Evolutionary conservation across 2,113 vertebrate genomes (phyloP), one percentile per base, ranked within the genome.

Genomic region (Crotalus tigris): DNA sequence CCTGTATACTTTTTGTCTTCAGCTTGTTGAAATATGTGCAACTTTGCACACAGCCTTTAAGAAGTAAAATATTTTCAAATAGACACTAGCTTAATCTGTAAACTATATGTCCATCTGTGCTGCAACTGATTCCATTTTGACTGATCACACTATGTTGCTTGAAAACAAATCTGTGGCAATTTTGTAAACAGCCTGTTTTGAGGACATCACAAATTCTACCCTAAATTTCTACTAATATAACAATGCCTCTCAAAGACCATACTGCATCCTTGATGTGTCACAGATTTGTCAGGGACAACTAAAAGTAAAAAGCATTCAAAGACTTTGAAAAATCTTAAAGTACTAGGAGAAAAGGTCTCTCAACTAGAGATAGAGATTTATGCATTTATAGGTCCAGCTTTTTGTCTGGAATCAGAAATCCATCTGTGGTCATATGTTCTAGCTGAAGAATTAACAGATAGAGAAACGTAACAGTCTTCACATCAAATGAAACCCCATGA

Each of bases 401-500:
- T n/a, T 88, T 39, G 46, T 44, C n/a, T 44, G 19, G 11, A n/a
- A 33, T 46, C 21, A 39, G n/a, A 75, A 75, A 24, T 55, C 59
- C 19, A 46, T 8, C 12, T 17, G 26, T 54, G n/a, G 51, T 55
- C 49, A 87, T 61, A 61, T 24, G 49, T 46, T 49, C 26, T 17
- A 51, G 44, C 33, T 88, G 24, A 88, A 92, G 88, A 87, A 88
- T 55, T 92, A 61, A 88, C 91, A 92, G 91, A 23, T 53, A 59
- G 23, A 64, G 23, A 59, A 88, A 75, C 19, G 46, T 75, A 21
- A 57, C 24, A 75, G 91, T 33, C 51, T 92, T 53, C 59, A 88
- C 49, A 7, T 88, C 33, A 5, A 1, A 24, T 92, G 59, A 75
- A 69, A 26, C 91, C 69, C 44, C 59, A 75, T 23, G 51, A 87